phyloP scores from a whole-genome alignment of 2,888 invertebrate species.

The Melinopterus prodromus region DNA sequence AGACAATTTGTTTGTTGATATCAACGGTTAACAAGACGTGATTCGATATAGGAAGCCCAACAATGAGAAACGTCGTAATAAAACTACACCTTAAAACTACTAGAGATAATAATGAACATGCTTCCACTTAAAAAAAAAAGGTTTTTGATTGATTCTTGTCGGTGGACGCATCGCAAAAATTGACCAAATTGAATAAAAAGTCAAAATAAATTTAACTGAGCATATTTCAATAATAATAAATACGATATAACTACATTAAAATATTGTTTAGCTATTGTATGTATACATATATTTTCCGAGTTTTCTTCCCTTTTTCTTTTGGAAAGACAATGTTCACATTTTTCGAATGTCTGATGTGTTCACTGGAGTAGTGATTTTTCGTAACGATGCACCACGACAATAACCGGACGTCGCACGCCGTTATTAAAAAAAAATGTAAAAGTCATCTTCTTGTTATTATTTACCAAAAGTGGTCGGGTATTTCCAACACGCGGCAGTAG shows the following conservation, averaged over 20 bases:
- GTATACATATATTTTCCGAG: conserved; percentile 39
- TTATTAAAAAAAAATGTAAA: neutral
- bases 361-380: too few relatives aligned
- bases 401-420: neutral
- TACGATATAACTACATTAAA: conserved; percentile 50
- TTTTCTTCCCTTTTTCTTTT: conserved; percentile 14
- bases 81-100: conserved; percentile 5
- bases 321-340: neutral
- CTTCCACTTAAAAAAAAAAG: conserved; percentile 7
- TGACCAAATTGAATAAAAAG: conserved; percentile 29
- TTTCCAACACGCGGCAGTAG: conserved; percentile 46
- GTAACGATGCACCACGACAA: neutral
- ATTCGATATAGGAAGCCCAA: conserved; percentile 50
- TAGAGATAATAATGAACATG: conserved; percentile 7
- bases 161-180: neutral
- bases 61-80: conserved; percentile 44
- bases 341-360: too few relatives aligned
- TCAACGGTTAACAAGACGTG: neutral
- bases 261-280: conserved; percentile 43
- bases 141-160: neutral
- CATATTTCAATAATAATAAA: conserved; percentile 46
- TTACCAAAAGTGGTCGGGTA: neutral
- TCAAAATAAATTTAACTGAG: conserved; percentile 53
- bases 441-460: neutral
- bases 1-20: too few relatives aligned